phyloP scores from a whole-genome alignment of 1,140 invertebrate species.

The Drosophila pachea region DNA sequence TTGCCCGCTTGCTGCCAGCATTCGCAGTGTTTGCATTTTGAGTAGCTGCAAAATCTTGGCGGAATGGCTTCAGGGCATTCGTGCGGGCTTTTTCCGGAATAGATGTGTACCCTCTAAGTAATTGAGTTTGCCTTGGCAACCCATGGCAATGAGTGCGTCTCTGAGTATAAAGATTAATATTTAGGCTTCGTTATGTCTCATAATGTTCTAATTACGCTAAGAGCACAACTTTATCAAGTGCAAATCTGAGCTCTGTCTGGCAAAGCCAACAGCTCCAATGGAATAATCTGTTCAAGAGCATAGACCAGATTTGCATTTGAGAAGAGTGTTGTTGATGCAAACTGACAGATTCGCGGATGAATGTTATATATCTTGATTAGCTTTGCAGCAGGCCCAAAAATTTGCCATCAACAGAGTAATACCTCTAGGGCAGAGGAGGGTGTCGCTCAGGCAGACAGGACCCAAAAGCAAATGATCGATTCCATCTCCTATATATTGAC shows the following conservation, averaged over 20 bases:
- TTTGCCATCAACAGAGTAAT: too few species aligned
- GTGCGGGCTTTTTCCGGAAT: slow-evolving; percentile 26
- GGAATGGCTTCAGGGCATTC: slow-evolving; percentile 55
- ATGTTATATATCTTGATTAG: too few species aligned
- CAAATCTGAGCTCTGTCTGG: background rate
- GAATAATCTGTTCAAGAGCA: too few species aligned
- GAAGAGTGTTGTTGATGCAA: too few species aligned
- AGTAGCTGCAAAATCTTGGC: slow-evolving; percentile 39
- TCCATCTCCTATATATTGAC: too few species aligned
- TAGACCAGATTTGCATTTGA: too few species aligned
- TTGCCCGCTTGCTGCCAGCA: slow-evolving; percentile 18
- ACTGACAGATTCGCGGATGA: too few species aligned
- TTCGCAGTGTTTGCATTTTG: slow-evolving; percentile 31
- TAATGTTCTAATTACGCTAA: slow-evolving; percentile 20
- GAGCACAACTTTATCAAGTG: background rate
- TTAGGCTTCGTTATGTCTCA: slow-evolving; percentile 9
- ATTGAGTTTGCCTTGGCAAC: slow-evolving; percentile 57
- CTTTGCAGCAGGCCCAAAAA: too few species aligned
- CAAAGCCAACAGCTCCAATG: background rate
- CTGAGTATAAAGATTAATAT: slow-evolving; percentile 10
- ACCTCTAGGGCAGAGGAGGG: too few species aligned
- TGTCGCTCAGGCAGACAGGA: too few species aligned
- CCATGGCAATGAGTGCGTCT: slow-evolving; percentile 4
- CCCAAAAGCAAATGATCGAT: too few species aligned
- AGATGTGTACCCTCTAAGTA: slow-evolving; percentile 55